phyloP scores from a whole-genome alignment of 2,888 invertebrate genomes.

The Gnatocerus cornutus region DNA sequence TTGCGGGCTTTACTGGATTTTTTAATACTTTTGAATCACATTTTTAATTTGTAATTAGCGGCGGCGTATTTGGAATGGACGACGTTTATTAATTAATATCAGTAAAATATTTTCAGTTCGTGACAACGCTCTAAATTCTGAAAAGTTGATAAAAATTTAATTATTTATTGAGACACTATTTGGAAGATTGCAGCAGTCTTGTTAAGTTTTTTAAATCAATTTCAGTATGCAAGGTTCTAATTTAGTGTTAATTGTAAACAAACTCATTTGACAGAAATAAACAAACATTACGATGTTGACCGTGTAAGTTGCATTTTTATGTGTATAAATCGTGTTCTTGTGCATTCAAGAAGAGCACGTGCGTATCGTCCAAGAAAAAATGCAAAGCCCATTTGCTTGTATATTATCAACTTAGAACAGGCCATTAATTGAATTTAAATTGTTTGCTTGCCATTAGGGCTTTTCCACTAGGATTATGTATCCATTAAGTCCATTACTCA shows the following conservation, averaged over 20 bases:
- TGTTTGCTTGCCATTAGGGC: slow-evolving; percentile 24
- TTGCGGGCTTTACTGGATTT: too few relatives aligned
- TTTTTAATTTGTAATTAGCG: too few relatives aligned
- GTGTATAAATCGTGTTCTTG: not conserved
- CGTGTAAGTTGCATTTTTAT: not conserved
- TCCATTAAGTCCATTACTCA: slow-evolving; percentile 10
- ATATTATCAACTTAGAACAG: slow-evolving; percentile 19
- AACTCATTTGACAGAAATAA: not conserved
- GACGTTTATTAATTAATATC: too few relatives aligned
- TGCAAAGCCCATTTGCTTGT: not conserved
- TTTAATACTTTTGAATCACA: too few relatives aligned
- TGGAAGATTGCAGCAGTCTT: too few relatives aligned
- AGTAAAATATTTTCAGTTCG: too few relatives aligned
- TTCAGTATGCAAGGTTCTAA: too few relatives aligned
- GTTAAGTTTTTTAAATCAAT: too few relatives aligned
- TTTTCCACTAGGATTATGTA: slow-evolving; percentile 27
- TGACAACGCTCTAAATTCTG: too few relatives aligned
- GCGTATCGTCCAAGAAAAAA: not conserved
- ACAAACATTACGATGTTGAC: not conserved
- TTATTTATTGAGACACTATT: too few relatives aligned
- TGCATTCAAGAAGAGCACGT: not conserved
- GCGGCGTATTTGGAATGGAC: too few relatives aligned
- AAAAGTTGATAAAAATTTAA: too few relatives aligned
- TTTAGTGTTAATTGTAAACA: not conserved
- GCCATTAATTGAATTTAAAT: slow-evolving; percentile 24